Evolutionary conservation across 2,113 vertebrate species (phyloP).

Genomic region (Neopipo cinnamomea): DNA sequence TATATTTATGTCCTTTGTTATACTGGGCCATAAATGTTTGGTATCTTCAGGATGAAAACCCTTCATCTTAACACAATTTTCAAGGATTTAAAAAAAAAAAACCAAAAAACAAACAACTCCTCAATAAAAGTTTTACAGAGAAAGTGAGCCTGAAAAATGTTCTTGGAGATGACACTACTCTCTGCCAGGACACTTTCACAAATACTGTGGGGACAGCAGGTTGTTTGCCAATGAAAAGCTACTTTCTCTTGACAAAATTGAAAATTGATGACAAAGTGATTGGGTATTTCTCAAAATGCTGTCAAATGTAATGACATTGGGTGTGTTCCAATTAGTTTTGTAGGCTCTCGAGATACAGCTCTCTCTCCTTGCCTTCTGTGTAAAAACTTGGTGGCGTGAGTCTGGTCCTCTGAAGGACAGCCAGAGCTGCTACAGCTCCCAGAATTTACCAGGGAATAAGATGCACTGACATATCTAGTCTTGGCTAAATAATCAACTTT

Average conservation of each 20-base stretch:
- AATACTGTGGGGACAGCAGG: constrained; percentile 64
- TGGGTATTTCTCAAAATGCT: constrained; percentile 70
- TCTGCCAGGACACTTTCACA: constrained; percentile 70
- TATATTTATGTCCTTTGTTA: constrained; percentile 11
- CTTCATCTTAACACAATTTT: constrained; percentile 21
- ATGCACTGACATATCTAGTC: not conserved
- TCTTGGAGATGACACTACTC: constrained; percentile 63
- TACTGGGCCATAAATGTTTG: not conserved
- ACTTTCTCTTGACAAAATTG: constrained; percentile 67
- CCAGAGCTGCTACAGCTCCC: not conserved
- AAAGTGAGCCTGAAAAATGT: constrained; percentile 63
- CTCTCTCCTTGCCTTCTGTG: constrained; percentile 65
- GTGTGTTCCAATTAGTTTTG: constrained; percentile 64
- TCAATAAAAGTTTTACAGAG: constrained; percentile 51
- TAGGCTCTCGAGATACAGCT: constrained; percentile 55
- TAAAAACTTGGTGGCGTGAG: constrained; percentile 32
- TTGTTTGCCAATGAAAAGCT: constrained; percentile 67
- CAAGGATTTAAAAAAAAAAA: not conserved
- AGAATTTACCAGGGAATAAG: not conserved
- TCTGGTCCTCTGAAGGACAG: constrained; percentile 37
- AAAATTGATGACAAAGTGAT: constrained; percentile 72
- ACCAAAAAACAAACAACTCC: not conserved
- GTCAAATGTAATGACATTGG: constrained; percentile 68
- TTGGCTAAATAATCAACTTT: not conserved
- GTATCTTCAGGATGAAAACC: constrained; percentile 6